A percentile compares a stretch with the other conserved stretches of the same genome.
These are phyloP conservation scores for Drosophila diplacantha DNA, from an alignment of 2,888 invertebrate species.

Conservation along the genomic window DNA sequence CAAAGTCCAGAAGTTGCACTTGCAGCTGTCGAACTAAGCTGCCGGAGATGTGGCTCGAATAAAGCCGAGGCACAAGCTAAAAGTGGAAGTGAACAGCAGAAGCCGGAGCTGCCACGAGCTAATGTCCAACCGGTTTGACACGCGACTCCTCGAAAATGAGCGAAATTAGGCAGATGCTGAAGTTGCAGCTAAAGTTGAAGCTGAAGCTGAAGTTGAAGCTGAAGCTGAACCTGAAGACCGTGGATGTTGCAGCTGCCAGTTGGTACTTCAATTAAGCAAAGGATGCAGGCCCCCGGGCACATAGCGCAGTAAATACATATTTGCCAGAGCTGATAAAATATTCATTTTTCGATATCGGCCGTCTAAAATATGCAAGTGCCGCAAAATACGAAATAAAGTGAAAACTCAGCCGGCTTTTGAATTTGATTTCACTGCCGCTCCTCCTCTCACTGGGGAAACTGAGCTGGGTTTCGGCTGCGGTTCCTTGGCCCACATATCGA, in stretches of 20 bases:
- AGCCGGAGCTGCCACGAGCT: slow-evolving; percentile 27
- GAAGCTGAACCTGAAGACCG: background rate
- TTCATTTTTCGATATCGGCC: slow-evolving; percentile 59
- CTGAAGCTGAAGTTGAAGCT: background rate
- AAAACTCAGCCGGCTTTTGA: slow-evolving; percentile 31
- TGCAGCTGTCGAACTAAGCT: slow-evolving; percentile 43
- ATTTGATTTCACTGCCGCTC: slow-evolving; percentile 24
- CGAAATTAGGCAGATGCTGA: slow-evolving; percentile 36
- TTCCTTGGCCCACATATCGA: slow-evolving; percentile 38
- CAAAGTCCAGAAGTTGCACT: slow-evolving; percentile 13
- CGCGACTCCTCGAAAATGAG: slow-evolving; percentile 27
- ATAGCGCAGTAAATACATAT: slow-evolving; percentile 15
- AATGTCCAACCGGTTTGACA: slow-evolving; percentile 35
- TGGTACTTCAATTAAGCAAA: slow-evolving; percentile 35
- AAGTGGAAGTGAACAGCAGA: slow-evolving; percentile 31
- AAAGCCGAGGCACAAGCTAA: slow-evolving; percentile 3
- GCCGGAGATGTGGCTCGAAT: slow-evolving; percentile 17
- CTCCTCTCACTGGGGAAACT: slow-evolving; percentile 9
- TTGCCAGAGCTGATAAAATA: slow-evolving; percentile 52
- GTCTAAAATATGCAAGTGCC: slow-evolving; percentile 53
- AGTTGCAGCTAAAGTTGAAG: slow-evolving; percentile 8
- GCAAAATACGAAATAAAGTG: slow-evolving; percentile 18
- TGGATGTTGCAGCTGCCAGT: slow-evolving; percentile 12
- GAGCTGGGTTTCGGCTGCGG: slow-evolving; percentile 12
- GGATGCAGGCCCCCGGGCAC: slow-evolving; percentile 17